Evolutionary conservation across 2,888 invertebrate genomes (phyloP).

Genomic region (Conus canariensis): DNA sequence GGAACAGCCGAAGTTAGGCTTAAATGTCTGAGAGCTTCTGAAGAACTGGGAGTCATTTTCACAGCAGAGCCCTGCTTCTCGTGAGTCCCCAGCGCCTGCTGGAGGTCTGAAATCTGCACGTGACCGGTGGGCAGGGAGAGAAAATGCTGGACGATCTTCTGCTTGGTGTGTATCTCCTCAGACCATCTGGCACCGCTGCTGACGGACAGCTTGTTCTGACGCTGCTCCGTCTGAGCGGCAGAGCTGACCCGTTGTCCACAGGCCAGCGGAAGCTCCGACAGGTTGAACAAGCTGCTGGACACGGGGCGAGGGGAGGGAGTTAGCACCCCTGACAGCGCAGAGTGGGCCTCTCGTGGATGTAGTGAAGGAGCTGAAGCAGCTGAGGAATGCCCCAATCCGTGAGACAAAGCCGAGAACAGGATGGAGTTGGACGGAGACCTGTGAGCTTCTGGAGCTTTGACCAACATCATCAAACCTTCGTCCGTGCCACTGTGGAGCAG

Average conservation of each 20-base stretch:
- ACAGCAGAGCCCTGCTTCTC: not conserved
- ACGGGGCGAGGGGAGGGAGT: conserved; percentile 12
- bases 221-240: not conserved
- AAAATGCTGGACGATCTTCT: conserved; percentile 29
- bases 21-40: not conserved
- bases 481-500: not conserved
- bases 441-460: conserved; percentile 28
- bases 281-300: conserved; percentile 33
- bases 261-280: conserved; percentile 6
- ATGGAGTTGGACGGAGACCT: not conserved
- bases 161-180: not conserved
- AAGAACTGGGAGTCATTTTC: not conserved
- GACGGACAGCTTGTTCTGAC: not conserved
- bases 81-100: not conserved
- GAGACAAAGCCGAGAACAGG: conserved; percentile 16
- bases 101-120: not conserved
- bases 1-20: not conserved
- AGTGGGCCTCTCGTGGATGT: conserved; percentile 14
- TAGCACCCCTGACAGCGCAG: not conserved
- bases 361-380: not conserved
- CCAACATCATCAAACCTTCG: not conserved
- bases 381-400: not conserved
- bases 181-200: not conserved
- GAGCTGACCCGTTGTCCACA: not conserved
- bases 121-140: conserved; percentile 16